Base-by-base conservation (phyloP, 2,888 invertebrate species). In the Diarsia mendica region DNA sequence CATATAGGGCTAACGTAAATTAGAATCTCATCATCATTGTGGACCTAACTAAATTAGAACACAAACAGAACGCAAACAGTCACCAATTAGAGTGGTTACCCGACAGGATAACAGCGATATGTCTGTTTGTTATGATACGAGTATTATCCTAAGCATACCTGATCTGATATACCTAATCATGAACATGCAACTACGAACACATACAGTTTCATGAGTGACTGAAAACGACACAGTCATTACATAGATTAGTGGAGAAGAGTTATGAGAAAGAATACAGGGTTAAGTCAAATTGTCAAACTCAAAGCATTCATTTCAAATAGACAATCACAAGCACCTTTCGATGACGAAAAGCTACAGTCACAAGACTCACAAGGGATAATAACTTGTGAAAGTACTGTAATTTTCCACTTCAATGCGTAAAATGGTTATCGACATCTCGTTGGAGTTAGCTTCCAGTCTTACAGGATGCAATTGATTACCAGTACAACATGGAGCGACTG, bases 31-130 rank as follows among this genome's bases (percentile, higher is more conserved):
- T 23, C 23, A 55, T 55, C 11, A 28, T 39, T 61, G 61, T 61
- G 11, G n/a, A 39, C 1, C 39, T 39, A 61, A n/a, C 39, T n/a
- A 61, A 39, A 39, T 11, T 39, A 61, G 5, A 61, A 2, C 9
- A 39, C 46, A 66, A 51, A 69, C 49, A 63, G 49, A 63, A 67
- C 20, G 6, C 11, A 6, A 61, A 39, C 61, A 61, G 11, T 39
- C 39, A 39, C 44, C 33, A 78, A 58, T 67, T 64, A 72, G 66
- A 20, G 15, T 44, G 61, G 23, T 49, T 23, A 63, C 65, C 49
- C 33, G 64, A 67, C 55, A n/a, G 67, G 13, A 64, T 79, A 60
- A 58, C 33, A 64, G 49, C 58, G 55, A 67, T 70, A 79, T 79
- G 49, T 44, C 11, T 44, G 60, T 60, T 60, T 51, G 51, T 51